phyloP scores from a whole-genome alignment of 2,888 invertebrate species.

The Atethmia centrago region DNA sequence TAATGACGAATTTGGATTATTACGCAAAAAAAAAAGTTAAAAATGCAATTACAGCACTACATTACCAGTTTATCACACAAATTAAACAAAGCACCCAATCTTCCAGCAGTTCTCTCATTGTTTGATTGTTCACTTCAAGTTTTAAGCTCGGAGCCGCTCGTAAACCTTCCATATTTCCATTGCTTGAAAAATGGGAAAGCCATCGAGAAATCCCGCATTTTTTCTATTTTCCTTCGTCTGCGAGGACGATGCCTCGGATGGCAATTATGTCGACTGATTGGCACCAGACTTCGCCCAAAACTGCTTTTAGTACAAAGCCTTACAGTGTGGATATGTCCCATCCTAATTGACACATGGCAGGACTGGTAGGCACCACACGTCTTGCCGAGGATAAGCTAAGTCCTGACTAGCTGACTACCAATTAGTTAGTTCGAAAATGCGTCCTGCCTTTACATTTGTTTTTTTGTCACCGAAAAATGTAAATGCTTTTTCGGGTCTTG shows the following conservation, averaged over 20 bases:
- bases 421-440: conserved; percentile 44
- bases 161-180: conserved; percentile 57
- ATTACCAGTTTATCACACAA: conserved; percentile 3
- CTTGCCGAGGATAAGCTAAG: conserved; percentile 46
- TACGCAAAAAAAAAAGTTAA: not conserved
- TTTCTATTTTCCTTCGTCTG: conserved; percentile 44
- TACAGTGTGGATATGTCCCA: conserved; percentile 28
- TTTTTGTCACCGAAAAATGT: conserved; percentile 39
- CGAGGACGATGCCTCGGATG: conserved; percentile 36
- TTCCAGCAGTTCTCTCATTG: conserved; percentile 16
- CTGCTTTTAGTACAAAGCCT: conserved; percentile 26
- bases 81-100: conserved; percentile 32
- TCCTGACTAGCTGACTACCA: conserved; percentile 52
- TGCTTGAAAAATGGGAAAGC: conserved; percentile 54
- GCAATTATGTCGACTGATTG: conserved; percentile 61
- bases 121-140: conserved; percentile 56
- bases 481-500: conserved; percentile 18
- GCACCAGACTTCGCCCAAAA: conserved; percentile 42
- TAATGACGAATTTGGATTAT: not conserved
- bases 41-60: not conserved
- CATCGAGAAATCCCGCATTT: conserved; percentile 47
- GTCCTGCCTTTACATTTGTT: conserved; percentile 23
- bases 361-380: conserved; percentile 32
- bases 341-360: conserved; percentile 51
- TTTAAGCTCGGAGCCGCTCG: conserved; percentile 28